These are phyloP conservation scores for Achatina immaculata DNA, from an alignment of 1,140 invertebrate species.

Conservation along the genomic window DNA sequence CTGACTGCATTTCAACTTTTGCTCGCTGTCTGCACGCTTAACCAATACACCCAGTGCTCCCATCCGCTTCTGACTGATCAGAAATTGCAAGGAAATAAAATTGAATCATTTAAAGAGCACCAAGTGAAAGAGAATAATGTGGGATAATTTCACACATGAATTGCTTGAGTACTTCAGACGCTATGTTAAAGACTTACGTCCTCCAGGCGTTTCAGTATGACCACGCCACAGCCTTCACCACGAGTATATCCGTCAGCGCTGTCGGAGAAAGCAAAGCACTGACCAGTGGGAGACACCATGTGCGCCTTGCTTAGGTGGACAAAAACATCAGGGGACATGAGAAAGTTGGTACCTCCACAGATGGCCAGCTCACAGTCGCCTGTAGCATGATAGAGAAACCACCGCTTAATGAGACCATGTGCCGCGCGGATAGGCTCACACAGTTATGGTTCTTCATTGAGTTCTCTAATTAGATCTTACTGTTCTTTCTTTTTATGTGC, in stretches of 20 bases:
- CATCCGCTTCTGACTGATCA: too few relatives aligned
- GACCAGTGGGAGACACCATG: constrained; percentile 55
- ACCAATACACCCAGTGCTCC: too few relatives aligned
- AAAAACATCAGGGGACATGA: constrained; percentile 52
- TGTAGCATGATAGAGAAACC: not conserved
- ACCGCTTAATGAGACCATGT: not conserved
- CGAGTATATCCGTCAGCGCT: constrained; percentile 58
- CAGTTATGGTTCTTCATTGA: too few relatives aligned
- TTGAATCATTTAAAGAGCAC: too few relatives aligned
- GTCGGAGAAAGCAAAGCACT: constrained; percentile 57
- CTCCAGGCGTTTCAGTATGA: constrained; percentile 52
- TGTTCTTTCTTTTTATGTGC: too few relatives aligned
- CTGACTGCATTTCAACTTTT: too few relatives aligned
- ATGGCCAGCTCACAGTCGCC: constrained; percentile 56
- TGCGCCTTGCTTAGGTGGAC: constrained; percentile 53
- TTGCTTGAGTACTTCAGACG: too few relatives aligned
- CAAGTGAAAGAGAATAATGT: too few relatives aligned
- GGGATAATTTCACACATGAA: too few relatives aligned
- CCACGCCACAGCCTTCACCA: constrained; percentile 61
- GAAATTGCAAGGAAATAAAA: too few relatives aligned
- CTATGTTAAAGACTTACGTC: constrained; percentile 51
- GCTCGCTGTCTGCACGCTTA: too few relatives aligned
- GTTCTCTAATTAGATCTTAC: too few relatives aligned
- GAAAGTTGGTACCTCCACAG: constrained; percentile 56
- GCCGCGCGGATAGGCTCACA: not conserved